phyloP scores from a whole-genome alignment of 1,140 invertebrate genomes.

The Diploscapter pachys region DNA sequence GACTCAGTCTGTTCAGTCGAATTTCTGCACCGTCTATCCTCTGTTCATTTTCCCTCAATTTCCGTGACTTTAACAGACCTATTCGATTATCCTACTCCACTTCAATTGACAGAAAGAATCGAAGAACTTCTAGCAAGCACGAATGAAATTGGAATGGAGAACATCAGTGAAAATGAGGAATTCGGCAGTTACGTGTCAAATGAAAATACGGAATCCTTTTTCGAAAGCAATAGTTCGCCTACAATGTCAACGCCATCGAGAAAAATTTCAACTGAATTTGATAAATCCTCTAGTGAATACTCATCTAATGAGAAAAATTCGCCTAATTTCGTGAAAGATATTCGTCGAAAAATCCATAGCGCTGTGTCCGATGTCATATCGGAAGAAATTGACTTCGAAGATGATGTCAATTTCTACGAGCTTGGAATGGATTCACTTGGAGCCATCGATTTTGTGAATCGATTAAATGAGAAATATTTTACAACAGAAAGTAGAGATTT shows the following conservation, averaged over 20 bases:
- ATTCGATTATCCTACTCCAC: slow-evolving; percentile 30
- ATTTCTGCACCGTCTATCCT: slow-evolving; percentile 26
- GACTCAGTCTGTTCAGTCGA: slow-evolving; percentile 27
- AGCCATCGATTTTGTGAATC: slow-evolving; percentile 36
- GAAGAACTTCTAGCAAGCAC: not conserved
- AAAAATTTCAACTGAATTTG: not conserved
- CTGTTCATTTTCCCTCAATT: slow-evolving; percentile 4
- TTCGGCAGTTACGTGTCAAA: not conserved
- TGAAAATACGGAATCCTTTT: not conserved
- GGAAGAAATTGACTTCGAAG: slow-evolving; percentile 11
- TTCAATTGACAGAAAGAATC: slow-evolving; percentile 19
- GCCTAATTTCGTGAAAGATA: not conserved
- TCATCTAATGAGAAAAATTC: not conserved
- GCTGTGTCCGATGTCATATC: not conserved
- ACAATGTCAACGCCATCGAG: not conserved
- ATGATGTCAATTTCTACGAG: slow-evolving; percentile 29
- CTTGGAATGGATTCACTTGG: slow-evolving; percentile 38
- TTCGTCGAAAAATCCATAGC: not conserved
- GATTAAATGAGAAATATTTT: slow-evolving; percentile 34
- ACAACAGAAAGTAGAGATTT: slow-evolving; percentile 6
- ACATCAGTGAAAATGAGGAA: not conserved
- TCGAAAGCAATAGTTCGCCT: too few relatives aligned
- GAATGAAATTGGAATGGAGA: not conserved
- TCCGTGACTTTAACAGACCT: slow-evolving; percentile 26
- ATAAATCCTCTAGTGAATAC: not conserved